phyloP scores from a whole-genome alignment of 2,113 vertebrate species.

The Podarcis muralis region DNA sequence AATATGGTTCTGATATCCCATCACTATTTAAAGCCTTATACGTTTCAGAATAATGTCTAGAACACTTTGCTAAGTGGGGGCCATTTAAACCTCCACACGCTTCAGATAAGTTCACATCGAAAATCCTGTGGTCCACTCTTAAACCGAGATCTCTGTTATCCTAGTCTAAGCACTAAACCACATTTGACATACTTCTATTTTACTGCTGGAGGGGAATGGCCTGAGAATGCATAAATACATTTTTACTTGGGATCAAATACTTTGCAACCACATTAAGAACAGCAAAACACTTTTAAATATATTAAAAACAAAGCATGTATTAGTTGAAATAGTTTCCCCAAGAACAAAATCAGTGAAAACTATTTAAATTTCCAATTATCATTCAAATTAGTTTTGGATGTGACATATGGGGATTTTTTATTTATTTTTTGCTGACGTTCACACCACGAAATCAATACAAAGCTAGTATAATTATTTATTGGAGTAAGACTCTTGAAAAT shows the following conservation, averaged over 20 bases:
- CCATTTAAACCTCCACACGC: not conserved
- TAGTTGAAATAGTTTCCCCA: conserved; percentile 28
- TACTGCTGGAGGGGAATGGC: not conserved
- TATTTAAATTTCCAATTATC: conserved; percentile 52
- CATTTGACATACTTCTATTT: not conserved
- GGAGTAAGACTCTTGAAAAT: conserved; percentile 57
- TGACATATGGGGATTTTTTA: conserved; percentile 25
- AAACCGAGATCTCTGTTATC: not conserved
- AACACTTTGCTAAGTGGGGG: not conserved
- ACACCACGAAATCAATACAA: conserved; percentile 58
- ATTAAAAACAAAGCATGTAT: not conserved
- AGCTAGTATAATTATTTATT: conserved; percentile 43
- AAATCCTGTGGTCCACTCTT: not conserved
- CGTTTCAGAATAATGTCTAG: not conserved
- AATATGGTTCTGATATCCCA: not conserved
- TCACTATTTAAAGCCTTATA: not conserved
- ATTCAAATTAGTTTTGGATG: conserved; percentile 39
- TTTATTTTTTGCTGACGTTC: conserved; percentile 43
- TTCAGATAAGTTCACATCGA: not conserved
- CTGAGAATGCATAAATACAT: not conserved
- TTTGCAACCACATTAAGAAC: conserved; percentile 22
- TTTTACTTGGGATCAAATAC: not conserved
- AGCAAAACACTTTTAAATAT: not conserved
- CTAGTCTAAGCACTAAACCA: not conserved
- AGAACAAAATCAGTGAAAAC: conserved; percentile 32